phyloP scores from a whole-genome alignment of 2,113 vertebrate species.

The Anguilla rostrata region DNA sequence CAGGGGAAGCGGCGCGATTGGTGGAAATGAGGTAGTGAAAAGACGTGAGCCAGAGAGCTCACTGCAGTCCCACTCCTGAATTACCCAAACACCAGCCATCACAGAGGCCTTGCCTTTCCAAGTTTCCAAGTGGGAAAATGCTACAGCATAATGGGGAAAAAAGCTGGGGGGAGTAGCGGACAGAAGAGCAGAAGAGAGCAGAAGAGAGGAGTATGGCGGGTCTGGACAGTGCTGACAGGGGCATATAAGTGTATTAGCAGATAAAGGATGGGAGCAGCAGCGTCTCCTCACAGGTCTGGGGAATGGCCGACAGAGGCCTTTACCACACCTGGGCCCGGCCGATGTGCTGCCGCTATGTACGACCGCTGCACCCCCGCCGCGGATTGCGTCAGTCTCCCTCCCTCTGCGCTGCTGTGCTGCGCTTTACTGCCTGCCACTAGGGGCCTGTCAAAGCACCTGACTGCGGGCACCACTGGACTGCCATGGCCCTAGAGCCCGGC shows the following conservation, averaged over 20 bases:
- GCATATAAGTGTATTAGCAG: slow-evolving; percentile 1
- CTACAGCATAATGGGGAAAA: background rate
- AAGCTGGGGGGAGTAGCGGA: background rate
- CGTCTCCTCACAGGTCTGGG: background rate
- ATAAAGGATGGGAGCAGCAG: slow-evolving; percentile 7
- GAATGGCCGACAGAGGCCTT: background rate
- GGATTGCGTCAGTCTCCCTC: background rate
- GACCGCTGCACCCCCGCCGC: no score
- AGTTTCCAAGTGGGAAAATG: slow-evolving; percentile 14
- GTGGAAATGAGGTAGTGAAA: background rate
- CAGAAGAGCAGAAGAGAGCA: background rate
- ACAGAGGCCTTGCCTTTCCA: slow-evolving; percentile 2
- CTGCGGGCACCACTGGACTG: background rate
- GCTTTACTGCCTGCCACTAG: background rate
- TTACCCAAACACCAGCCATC: slow-evolving; percentile 15
- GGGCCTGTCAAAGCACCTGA: background rate
- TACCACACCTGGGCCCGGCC: background rate
- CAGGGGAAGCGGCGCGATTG: background rate
- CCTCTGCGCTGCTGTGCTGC: no score
- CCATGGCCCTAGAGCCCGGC: background rate
- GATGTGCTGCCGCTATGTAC: background rate
- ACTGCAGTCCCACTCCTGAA: background rate
- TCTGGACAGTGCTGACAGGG: background rate
- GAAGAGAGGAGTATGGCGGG: background rate
- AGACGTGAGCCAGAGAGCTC: background rate